Conservation (phyloP, 2,797 vertebrate genomes). For the Macropodus opercularis region DNA sequence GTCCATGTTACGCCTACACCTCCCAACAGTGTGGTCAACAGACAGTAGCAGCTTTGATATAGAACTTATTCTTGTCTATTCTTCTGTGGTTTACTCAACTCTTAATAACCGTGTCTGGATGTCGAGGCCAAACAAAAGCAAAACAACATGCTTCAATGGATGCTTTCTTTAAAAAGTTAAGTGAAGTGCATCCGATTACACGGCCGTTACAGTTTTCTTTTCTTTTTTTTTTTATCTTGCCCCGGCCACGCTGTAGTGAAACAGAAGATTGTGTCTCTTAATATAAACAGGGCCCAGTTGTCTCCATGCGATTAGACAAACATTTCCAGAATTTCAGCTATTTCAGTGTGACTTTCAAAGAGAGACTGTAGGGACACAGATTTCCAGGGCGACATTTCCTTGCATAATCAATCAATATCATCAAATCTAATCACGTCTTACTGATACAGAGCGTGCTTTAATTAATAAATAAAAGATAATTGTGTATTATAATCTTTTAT, state of each 20-base stretch:
- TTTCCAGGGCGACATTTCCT: constrained; percentile 26
- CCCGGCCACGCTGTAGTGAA: constrained; percentile 25
- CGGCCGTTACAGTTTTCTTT: constrained; percentile 9
- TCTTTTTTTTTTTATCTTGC: constrained; percentile 18
- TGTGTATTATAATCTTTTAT: too few relatives aligned
- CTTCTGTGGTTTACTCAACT: constrained; percentile 28
- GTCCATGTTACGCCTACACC: neutral
- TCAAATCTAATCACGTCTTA: constrained; percentile 12
- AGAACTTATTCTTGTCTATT: constrained; percentile 29
- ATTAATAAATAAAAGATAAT: too few relatives aligned
- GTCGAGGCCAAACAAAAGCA: constrained; percentile 50
- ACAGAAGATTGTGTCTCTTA: constrained; percentile 12
- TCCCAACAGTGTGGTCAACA: constrained; percentile 13
- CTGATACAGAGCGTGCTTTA: neutral
- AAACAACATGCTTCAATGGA: constrained; percentile 26
- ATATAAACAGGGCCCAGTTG: constrained; percentile 45
- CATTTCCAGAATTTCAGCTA: constrained; percentile 62
- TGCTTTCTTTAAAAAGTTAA: constrained; percentile 50
- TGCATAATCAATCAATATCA: constrained; percentile 13
- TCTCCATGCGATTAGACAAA: constrained; percentile 53
- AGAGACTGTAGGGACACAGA: neutral
- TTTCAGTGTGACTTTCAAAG: constrained; percentile 41
- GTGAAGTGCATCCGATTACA: constrained; percentile 16
- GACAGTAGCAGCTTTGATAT: constrained; percentile 17
- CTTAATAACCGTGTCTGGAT: constrained; percentile 43